Evolutionary conservation across 2,888 invertebrate genomes (phyloP).

Genomic region (Pterostichus madidus): DNA sequence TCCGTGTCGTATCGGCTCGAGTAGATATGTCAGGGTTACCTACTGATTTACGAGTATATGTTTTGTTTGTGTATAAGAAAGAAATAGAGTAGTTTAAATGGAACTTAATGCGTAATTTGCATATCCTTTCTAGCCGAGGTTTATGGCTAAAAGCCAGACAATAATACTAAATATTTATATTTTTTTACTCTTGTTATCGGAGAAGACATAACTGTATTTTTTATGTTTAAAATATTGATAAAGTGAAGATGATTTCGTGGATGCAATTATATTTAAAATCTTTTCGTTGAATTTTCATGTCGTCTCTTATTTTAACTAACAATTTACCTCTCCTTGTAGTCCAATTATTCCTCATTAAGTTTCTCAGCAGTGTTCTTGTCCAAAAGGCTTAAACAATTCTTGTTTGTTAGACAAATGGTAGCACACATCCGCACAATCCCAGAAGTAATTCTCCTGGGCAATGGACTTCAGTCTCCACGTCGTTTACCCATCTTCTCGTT

Average conservation of each 20-base stretch:
- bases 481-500: constrained; percentile 92
- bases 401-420: constrained; percentile 84
- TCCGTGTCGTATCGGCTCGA: neutral
- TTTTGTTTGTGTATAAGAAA: neutral
- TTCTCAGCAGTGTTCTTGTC: neutral
- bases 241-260: too few species aligned
- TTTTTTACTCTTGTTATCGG: too few species aligned
- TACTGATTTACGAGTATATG: constrained; percentile 26
- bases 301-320: too few species aligned
- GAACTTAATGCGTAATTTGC: too few species aligned
- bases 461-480: constrained; percentile 82
- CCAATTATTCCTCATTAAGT: neutral
- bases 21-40: constrained; percentile 58
- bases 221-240: too few species aligned
- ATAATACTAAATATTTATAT: too few species aligned
- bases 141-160: too few species aligned
- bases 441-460: constrained; percentile 88
- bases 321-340: neutral
- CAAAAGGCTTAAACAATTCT: neutral
- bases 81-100: neutral
- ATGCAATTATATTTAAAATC: too few species aligned
- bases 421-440: constrained; percentile 89
- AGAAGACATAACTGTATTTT: too few species aligned
- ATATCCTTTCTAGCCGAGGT: too few species aligned
- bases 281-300: too few species aligned